Evolutionary conservation across 1,140 invertebrate species (phyloP), one percentile per base, ranked within the genome.

Genomic region (Marisa cornuarietis): DNA sequence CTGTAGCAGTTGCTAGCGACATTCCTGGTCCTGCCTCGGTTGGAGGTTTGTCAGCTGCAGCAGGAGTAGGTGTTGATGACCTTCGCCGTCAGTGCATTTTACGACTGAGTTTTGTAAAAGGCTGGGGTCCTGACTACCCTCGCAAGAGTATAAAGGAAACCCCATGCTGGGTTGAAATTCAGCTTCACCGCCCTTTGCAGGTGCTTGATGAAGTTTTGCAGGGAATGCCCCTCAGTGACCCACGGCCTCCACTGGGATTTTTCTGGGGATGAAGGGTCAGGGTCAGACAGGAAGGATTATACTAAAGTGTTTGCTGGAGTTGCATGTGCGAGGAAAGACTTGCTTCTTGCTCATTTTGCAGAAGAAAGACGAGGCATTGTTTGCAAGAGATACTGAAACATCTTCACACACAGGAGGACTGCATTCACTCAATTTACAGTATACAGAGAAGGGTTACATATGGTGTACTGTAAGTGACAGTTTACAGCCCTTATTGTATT

Each of bases 101-200:
- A 82, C 94, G 98, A 68, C 92, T 99, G 73, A 99, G 97, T 91
- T 99, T 99, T 91, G 98, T 99, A 0, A 99, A 99, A 92, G 98
- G 98, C 76, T 99, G 98, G 98, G 98, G 98, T 79, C 97, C 97
- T n/a, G 98, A 99, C 92, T 99, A 99, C 92, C 97, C 96, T 4
- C 93, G 98, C 81, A 95, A 96, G 89, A 97, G 96, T 79, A 99
- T 99, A 87, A 99, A 99, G 91, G 97, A 99, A 91, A 99, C 97
- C 22, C 98, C 98, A 9, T 99, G 98, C 92, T 99, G 98, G 98
- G 97, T 99, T 85, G 98, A 99, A 92, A 94, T 99, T 26, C 97
- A 99, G 92, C 92, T 99, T 71, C 97, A 99, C 92, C 94, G 98
- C 71, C 90, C 98, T 3, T 92, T 99, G 58, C 98, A 99, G 88